These are phyloP conservation scores for Diachasma alloeum DNA, from an alignment of 1,140 invertebrate genomes.

Conservation along the genomic window DNA sequence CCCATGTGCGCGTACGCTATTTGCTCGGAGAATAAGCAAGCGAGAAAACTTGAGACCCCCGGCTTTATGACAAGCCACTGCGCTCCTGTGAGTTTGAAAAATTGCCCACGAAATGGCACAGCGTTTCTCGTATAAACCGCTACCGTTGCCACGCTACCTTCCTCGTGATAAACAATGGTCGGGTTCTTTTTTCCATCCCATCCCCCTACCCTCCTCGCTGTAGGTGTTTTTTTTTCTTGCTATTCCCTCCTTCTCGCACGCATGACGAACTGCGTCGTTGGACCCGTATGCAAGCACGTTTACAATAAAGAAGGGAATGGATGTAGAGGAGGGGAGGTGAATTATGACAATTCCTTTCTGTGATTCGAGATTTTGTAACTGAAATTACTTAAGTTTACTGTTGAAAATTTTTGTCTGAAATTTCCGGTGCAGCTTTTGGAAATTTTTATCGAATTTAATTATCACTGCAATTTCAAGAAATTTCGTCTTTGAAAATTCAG, in stretches of 20 bases:
- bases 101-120: constrained; percentile 29
- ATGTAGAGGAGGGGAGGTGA: not conserved
- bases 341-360: not conserved
- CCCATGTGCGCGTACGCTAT: constrained; percentile 20
- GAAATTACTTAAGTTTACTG: not conserved
- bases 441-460: no score
- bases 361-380: not conserved
- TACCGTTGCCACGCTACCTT: constrained; percentile 15
- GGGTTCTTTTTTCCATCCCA: constrained; percentile 2
- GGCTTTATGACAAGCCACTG: constrained; percentile 32
- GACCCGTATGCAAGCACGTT: not conserved
- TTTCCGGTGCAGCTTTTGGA: no score
- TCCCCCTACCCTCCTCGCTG: not conserved
- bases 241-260: not conserved
- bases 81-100: constrained; percentile 31
- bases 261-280: not conserved
- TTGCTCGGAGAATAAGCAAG: constrained; percentile 30
- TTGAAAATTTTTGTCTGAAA: no score
- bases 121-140: constrained; percentile 26
- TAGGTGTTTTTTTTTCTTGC: not conserved
- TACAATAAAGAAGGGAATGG: not conserved
- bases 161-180: constrained; percentile 30
- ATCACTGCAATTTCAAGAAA: no score
- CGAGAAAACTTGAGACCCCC: constrained; percentile 24
- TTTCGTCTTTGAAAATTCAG: no score